Evolutionary conservation across 2,797 vertebrate genomes (phyloP).

Genomic region (Oophaga sylvatica): DNA sequence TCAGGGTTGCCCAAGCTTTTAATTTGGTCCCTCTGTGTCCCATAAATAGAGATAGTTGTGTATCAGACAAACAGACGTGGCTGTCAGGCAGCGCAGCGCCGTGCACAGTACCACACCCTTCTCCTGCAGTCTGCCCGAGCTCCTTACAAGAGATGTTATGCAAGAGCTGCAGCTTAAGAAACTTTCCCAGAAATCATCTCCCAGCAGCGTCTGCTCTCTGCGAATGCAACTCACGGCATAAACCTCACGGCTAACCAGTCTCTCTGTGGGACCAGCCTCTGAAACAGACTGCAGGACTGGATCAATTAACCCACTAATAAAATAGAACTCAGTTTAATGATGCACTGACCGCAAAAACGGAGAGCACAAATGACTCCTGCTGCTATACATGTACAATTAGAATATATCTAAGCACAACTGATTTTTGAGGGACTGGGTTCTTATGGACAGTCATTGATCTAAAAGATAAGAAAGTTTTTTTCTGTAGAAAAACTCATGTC

Average conservation of each 20-base stretch:
- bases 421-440: too few relatives aligned
- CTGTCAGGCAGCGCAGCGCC: background rate
- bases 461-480: too few relatives aligned
- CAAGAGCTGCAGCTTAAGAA: slow-evolving; percentile 19
- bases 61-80: too few relatives aligned
- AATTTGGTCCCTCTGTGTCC: too few relatives aligned
- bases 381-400: too few relatives aligned
- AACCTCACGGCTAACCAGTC: background rate
- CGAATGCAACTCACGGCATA: background rate
- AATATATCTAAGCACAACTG: too few relatives aligned
- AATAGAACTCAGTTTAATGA: background rate
- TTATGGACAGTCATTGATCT: too few relatives aligned
- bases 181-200: slow-evolving; percentile 29
- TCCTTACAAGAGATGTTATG: slow-evolving; percentile 12
- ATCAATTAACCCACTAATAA: background rate
- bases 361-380: too few relatives aligned
- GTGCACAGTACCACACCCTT: slow-evolving; percentile 9
- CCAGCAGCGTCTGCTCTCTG: background rate
- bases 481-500: too few relatives aligned
- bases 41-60: too few relatives aligned
- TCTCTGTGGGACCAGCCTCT: background rate
- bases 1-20: too few relatives aligned
- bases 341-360: background rate
- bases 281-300: background rate
- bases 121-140: slow-evolving; percentile 21